A percentile compares a stretch with the other conserved stretches of the same genome.
These are phyloP conservation scores for Grus americana DNA, from an alignment of 2,113 vertebrate species.

Conservation along the genomic window DNA sequence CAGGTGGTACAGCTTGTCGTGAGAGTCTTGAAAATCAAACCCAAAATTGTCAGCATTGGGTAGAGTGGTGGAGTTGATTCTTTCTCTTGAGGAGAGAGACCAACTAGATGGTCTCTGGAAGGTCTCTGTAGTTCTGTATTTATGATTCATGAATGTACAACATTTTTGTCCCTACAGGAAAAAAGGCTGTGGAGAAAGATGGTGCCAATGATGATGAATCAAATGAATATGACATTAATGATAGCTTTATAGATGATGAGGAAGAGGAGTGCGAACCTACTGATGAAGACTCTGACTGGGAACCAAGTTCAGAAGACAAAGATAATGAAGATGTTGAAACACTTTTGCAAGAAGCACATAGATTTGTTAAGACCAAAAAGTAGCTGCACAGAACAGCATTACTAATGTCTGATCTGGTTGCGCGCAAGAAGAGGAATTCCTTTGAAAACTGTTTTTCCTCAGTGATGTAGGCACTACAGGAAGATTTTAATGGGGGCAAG, in stretches of 20 bases:
- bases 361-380: constrained; percentile 72
- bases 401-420: neutral
- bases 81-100: neutral
- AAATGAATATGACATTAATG: constrained; percentile 60
- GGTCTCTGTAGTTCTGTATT: neutral
- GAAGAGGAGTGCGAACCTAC: constrained; percentile 74
- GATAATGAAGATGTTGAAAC: constrained; percentile 69
- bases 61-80: neutral
- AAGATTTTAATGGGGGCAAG: neutral
- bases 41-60: neutral
- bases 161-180: constrained; percentile 42
- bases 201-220: neutral
- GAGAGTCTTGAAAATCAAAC: neutral
- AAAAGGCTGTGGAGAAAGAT: constrained; percentile 17
- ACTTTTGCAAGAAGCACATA: constrained; percentile 67
- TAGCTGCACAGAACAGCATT: neutral
- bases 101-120: neutral
- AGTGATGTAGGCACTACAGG: neutral
- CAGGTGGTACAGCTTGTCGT: neutral
- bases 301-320: constrained; percentile 73
- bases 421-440: neutral
- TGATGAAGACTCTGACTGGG: constrained; percentile 82
- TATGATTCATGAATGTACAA: neutral
- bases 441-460: neutral
- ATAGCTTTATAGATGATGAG: constrained; percentile 74